These are phyloP conservation scores for Drymodes brunneopygia DNA, from an alignment of 2,113 vertebrate species.

Conservation along the genomic window DNA sequence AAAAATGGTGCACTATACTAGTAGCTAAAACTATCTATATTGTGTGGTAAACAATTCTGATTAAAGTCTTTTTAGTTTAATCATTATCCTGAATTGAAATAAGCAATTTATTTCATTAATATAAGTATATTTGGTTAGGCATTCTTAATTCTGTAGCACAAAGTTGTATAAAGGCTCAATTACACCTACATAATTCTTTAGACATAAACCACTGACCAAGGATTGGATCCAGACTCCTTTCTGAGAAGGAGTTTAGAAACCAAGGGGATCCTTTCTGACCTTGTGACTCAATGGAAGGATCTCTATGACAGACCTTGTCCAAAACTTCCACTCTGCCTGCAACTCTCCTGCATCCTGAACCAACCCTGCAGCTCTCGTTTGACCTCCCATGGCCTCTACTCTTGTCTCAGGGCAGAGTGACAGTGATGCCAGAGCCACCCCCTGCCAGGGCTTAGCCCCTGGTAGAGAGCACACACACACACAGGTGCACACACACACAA, in stretches of 20 bases:
- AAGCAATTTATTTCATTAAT: neutral
- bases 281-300: neutral
- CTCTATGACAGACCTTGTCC: neutral
- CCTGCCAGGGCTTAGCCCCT: neutral
- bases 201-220: neutral
- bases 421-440: neutral
- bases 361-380: accelerated
- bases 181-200: neutral
- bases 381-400: neutral
- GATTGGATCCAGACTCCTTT: neutral
- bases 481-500: neutral
- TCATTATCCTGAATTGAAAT: neutral
- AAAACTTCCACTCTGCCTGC: neutral
- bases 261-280: neutral
- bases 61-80: neutral
- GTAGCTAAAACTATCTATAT: neutral
- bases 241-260: neutral
- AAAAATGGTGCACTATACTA: neutral
- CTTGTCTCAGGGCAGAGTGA: neutral
- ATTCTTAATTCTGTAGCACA: neutral
- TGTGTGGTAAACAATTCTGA: neutral
- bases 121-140: neutral
- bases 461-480: neutral
- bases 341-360: neutral
- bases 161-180: neutral